phyloP scores from a whole-genome alignment of 2,888 invertebrate genomes.

The Lasiommata megera region DNA sequence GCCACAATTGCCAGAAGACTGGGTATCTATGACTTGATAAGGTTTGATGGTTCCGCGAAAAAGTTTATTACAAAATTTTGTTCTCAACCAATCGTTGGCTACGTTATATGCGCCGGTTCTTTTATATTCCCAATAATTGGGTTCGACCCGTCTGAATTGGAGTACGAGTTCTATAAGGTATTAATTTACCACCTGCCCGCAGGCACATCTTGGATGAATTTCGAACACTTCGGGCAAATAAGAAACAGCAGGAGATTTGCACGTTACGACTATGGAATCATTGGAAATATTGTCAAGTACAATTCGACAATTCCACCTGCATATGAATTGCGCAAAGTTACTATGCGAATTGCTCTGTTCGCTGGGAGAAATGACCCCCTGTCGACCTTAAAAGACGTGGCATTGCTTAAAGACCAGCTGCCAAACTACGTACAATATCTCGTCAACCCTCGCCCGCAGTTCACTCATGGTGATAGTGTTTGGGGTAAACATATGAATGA shows the following conservation, averaged over 20 bases:
- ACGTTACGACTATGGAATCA: constrained; percentile 43
- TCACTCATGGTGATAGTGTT: constrained; percentile 41
- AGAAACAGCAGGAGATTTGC: constrained; percentile 37
- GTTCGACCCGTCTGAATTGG: constrained; percentile 39
- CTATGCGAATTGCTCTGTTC: constrained; percentile 37
- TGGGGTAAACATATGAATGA: constrained; percentile 30
- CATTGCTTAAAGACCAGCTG: constrained; percentile 30
- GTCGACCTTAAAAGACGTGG: constrained; percentile 35
- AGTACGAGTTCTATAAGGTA: constrained; percentile 37
- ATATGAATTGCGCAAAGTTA: constrained; percentile 41
- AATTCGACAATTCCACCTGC: constrained; percentile 35
- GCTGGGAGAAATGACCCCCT: constrained; percentile 38
- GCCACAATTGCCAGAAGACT: constrained; percentile 6
- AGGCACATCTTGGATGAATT: constrained; percentile 46
- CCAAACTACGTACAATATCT: constrained; percentile 39
- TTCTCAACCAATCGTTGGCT: constrained; percentile 10
- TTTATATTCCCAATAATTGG: constrained; percentile 25
- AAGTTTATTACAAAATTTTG: constrained; percentile 25
- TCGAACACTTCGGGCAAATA: constrained; percentile 46
- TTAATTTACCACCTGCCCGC: constrained; percentile 45
- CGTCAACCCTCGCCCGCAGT: constrained; percentile 25
- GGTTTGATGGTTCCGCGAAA: constrained; percentile 14
- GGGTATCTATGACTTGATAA: constrained; percentile 20
- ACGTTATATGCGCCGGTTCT: constrained; percentile 28
- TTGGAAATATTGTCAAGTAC: constrained; percentile 33